phyloP scores from a whole-genome alignment of 2,113 vertebrate genomes.

The Theristicus caerulescens region DNA sequence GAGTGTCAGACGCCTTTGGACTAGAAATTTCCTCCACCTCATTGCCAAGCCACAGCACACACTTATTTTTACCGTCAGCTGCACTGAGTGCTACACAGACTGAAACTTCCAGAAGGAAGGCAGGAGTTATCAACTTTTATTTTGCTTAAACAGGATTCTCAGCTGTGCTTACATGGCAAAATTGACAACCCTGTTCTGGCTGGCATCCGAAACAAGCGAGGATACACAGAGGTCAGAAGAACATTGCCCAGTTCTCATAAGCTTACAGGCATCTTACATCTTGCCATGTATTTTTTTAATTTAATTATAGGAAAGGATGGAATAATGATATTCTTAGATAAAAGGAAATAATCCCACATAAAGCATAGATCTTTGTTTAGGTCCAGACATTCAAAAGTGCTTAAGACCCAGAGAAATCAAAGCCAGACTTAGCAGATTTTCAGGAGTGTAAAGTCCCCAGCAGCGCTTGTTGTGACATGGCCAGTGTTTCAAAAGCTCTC shows the following conservation, averaged over 20 bases:
- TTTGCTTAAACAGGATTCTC: neutral
- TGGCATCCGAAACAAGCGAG: neutral
- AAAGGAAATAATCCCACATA: neutral
- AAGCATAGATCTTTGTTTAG: neutral
- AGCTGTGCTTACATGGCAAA: neutral
- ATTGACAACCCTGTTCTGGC: neutral
- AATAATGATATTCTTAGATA: neutral
- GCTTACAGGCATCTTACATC: neutral
- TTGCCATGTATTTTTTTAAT: neutral
- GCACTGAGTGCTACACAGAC: neutral
- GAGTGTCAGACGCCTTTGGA: neutral
- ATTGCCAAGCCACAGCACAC: neutral
- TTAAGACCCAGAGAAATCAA: constrained; percentile 35
- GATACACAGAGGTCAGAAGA: neutral
- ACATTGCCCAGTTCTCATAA: neutral
- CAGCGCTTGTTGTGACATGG: constrained; percentile 23
- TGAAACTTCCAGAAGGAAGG: neutral
- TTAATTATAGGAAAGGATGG: neutral
- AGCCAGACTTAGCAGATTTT: constrained; percentile 23
- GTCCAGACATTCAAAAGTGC: neutral
- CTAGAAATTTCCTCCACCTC: neutral
- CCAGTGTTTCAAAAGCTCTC: constrained; percentile 15
- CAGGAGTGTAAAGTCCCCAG: constrained; percentile 22
- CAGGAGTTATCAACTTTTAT: neutral
- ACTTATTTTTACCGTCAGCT: neutral